Conservation (phyloP, 2,797 vertebrate species). For the Malurus leucopterus region DNA sequence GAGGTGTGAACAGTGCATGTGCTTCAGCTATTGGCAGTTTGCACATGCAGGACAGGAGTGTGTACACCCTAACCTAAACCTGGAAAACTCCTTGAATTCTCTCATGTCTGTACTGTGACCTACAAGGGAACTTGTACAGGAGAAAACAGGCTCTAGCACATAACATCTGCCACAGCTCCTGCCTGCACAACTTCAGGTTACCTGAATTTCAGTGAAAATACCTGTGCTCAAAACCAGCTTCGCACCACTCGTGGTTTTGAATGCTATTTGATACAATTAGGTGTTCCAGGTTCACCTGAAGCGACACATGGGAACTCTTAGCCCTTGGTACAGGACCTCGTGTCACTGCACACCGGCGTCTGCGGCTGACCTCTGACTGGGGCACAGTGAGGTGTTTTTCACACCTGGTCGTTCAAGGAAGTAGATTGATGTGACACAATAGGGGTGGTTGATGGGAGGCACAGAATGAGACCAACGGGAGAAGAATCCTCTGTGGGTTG, state of each 20-base stretch:
- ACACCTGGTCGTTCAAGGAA: not conserved
- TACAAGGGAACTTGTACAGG: slow-evolving; percentile 24
- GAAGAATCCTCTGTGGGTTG: not conserved
- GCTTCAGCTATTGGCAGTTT: slow-evolving; percentile 53
- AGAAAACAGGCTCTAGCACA: not conserved
- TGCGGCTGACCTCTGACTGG: not conserved
- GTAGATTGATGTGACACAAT: not conserved
- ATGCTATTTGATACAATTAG: not conserved
- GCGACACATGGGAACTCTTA: not conserved
- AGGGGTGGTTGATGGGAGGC: not conserved
- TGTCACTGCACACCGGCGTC: not conserved
- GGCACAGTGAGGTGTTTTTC: not conserved
- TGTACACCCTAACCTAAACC: slow-evolving; percentile 26
- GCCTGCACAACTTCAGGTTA: not conserved
- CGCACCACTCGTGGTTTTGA: not conserved
- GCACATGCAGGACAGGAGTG: slow-evolving; percentile 36
- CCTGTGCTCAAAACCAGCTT: not conserved
- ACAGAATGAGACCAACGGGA: not conserved
- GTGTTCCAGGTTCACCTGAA: not conserved
- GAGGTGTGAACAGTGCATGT: slow-evolving; percentile 75
- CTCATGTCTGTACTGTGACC: slow-evolving; percentile 11
- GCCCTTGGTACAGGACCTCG: not conserved
- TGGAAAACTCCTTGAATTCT: slow-evolving; percentile 22
- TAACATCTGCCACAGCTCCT: not conserved
- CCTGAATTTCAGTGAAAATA: not conserved